Evolutionary conservation across 2,113 vertebrate genomes (phyloP), one percentile per base, ranked within the genome.

Genomic region (Xiphophorus maculatus): DNA sequence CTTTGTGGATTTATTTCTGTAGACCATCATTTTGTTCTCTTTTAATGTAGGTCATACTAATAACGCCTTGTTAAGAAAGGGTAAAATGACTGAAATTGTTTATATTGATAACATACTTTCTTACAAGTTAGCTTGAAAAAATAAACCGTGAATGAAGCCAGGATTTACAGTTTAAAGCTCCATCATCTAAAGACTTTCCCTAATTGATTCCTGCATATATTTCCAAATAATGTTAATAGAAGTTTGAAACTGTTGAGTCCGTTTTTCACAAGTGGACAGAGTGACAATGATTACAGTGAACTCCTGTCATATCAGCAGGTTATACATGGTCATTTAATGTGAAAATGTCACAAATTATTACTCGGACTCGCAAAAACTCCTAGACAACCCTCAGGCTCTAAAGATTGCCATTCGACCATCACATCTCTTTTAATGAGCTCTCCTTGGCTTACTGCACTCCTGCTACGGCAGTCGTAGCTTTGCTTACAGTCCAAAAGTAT

Each of bases 401-500:
- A 84, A 69, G 84, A 79, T 73, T 68, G 77, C 69, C 87, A 88
- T 74, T 89, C 87, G 89, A 81, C 77, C 80, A 79, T 83, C 81
- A 83, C 73, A 84, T 84, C 83, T 80, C 35, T 87, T 88, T 87
- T 88, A 90, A 91, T 89, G 90, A 91, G 90, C 73, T 77, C 70
- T 75, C 27, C 79, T 69, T 70, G 73, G 66, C 80, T 81, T 70
- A 65, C 77, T 74, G 63, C 54, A 63, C 69, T 66, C 44, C 66
- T 40, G 62, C 8, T 30, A 77, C 83, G 76, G 68, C 71, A 62
- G 61, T 64, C 75, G 33, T 63, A 64, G 66, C 83, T 82, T 87
- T 84, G 48, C 80, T 82, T 80, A 81, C 68, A 72, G 71, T 80
- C 74, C 69, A 66, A 54, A 74, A 73, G 66, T 60, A 72, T 27